phyloP scores from a whole-genome alignment of 2,797 vertebrate genomes.

The Anguilla anguilla region DNA sequence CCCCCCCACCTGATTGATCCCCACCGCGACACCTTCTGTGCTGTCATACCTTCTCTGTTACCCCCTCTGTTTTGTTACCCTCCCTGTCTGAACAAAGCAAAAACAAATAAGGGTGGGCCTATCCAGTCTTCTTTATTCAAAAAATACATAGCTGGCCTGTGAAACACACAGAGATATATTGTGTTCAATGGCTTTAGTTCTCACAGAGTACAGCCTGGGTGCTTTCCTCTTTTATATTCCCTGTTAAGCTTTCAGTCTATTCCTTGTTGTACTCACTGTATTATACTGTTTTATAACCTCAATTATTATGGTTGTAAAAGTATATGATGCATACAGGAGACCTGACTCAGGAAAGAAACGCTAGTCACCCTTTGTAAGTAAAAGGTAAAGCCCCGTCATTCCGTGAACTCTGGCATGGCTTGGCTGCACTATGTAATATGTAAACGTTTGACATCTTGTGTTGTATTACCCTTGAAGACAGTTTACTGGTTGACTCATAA shows the following conservation, averaged over 20 bases:
- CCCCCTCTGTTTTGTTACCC: no score
- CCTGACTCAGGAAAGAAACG: not conserved
- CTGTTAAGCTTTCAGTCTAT: not conserved
- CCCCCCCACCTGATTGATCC: no score
- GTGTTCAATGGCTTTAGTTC: not conserved
- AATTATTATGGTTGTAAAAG: conserved; percentile 10
- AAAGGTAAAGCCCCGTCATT: not conserved
- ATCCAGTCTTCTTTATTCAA: no score
- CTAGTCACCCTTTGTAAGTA: not conserved
- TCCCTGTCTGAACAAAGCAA: no score
- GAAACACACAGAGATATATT: not conserved
- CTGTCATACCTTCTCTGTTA: no score
- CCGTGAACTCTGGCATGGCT: not conserved
- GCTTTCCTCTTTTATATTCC: not conserved
- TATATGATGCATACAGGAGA: not conserved
- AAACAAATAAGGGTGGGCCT: no score
- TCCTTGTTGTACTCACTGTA: not conserved
- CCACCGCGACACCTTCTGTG: no score
- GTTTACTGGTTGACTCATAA: not conserved
- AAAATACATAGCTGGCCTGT: no score
- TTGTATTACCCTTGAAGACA: not conserved
- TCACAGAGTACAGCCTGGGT: not conserved
- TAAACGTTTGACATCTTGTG: not conserved
- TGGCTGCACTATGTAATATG: not conserved
- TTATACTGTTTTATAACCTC: not conserved